phyloP scores from a whole-genome alignment of 2,888 invertebrate genomes.

The Morpho deidamia region DNA sequence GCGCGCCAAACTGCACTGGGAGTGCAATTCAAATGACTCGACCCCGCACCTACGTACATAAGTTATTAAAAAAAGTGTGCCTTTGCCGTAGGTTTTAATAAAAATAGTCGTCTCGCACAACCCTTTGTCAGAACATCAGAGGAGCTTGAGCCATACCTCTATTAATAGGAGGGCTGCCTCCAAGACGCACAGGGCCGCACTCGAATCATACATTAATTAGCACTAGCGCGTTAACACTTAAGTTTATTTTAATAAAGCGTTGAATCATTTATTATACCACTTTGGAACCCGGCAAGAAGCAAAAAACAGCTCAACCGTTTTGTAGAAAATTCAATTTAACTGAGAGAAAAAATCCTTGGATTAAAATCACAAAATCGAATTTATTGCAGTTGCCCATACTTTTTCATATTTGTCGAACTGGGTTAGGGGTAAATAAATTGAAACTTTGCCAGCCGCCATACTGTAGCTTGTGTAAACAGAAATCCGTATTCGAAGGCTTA shows the following conservation, averaged over 20 bases:
- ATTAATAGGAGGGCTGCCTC: conserved; percentile 60
- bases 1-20: conserved; percentile 46
- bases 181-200: conserved; percentile 63
- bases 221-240: conserved; percentile 10
- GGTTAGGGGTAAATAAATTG: conserved; percentile 26
- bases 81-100: conserved; percentile 74
- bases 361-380: conserved; percentile 22
- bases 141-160: conserved; percentile 61
- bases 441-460: conserved; percentile 23
- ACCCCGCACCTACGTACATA: conserved; percentile 59
- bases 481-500: conserved; percentile 15
- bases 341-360: conserved; percentile 14
- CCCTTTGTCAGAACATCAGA: conserved; percentile 75
- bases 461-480: conserved; percentile 22
- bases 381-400: conserved; percentile 23
- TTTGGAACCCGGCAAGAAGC: conserved; percentile 8
- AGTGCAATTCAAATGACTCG: conserved; percentile 49
- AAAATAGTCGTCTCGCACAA: conserved; percentile 73
- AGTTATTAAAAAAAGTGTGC: conserved; percentile 77
- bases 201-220: conserved; percentile 37
- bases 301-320: neutral
- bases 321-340: conserved; percentile 14
- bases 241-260: too few species aligned
- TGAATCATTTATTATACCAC: neutral
- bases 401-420: conserved; percentile 25